Base-by-base conservation (phyloP, 2,797 vertebrate genomes). In the Coilia nasus region DNA sequence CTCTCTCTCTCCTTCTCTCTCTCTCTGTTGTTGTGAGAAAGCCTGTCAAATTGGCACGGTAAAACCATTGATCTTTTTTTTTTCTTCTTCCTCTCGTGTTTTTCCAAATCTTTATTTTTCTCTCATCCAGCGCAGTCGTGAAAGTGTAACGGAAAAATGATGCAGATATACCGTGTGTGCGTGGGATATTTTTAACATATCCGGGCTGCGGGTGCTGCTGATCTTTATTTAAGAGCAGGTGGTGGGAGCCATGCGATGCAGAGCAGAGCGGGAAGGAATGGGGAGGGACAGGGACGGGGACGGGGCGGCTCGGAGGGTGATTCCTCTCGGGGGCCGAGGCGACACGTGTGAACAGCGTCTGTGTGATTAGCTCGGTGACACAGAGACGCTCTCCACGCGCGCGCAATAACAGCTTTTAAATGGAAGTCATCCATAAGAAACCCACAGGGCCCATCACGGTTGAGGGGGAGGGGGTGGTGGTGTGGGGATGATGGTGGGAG, bases 371-470 rank as follows among this genome's bases (percentile, higher is more conserved):
- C 84, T 91, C 82, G 83, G 85, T 84, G 89, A 90, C 87, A 88
- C 83, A 88, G 86, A 87, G 84, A 88, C 11, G 84, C 82, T 90
- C 84, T 83, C 84, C 85, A 87, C 89, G 88, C 87, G 83, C 85
- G 82, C 78, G 81, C 88, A 89, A 86, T 88, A 88, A 88, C 89
- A 87, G 85, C 85, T 89, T 90, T 89, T 87, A 89, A 92, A 91
- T 88, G 83, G 86, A 90, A 90, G 87, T 85, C 90, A 91, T 91
- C 89, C 87, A 90, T 90, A 91, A 91, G 85, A 88, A 90, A 84
- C 88, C 83, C 60, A 19, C 71, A 44, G 83, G 62, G 86, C 83
- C 82, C 71, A 54, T 59, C 64, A 78, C 85, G 85, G 78, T 83
- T 64, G 87, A 60, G 35, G 35, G 56, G 46, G 71, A 44, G 46